Evolutionary conservation across 2,888 invertebrate genomes (phyloP).

Genomic region (Caenorhabditis sp.): DNA sequence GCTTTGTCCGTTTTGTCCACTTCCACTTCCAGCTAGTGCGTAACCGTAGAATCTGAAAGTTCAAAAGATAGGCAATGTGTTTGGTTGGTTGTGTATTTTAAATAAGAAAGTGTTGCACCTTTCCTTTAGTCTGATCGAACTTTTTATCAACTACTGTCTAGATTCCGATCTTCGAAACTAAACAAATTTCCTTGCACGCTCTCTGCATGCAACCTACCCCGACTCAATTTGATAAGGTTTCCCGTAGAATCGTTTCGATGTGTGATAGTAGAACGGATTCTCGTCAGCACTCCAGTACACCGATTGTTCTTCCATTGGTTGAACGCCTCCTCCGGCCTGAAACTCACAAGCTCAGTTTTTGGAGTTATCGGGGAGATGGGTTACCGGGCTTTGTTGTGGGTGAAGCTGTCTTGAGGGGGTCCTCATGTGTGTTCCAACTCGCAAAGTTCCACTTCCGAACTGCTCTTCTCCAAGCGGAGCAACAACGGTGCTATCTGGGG

Average conservation of each 20-base stretch:
- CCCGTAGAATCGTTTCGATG: slow-evolving; percentile 81
- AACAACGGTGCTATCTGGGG: slow-evolving; percentile 73
- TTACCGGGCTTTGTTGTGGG: slow-evolving; percentile 64
- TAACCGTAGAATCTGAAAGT: slow-evolving; percentile 80
- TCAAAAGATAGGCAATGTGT: too few species aligned
- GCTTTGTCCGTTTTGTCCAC: slow-evolving; percentile 48
- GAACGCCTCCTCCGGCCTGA: slow-evolving; percentile 67
- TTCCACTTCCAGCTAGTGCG: slow-evolving; percentile 69
- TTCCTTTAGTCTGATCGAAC: neutral
- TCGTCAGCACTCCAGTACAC: slow-evolving; percentile 83
- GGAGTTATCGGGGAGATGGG: too few species aligned
- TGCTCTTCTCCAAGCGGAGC: slow-evolving; percentile 75
- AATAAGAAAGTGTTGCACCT: neutral
- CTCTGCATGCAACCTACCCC: slow-evolving; percentile 67
- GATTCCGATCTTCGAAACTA: neutral
- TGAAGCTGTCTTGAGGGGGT: slow-evolving; percentile 51
- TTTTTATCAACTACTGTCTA: slow-evolving; percentile 1
- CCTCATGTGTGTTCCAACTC: slow-evolving; percentile 64
- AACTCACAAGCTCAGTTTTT: neutral
- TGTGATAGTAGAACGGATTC: slow-evolving; percentile 82
- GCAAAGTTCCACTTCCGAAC: slow-evolving; percentile 69
- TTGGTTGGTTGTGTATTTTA: neutral
- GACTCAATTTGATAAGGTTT: slow-evolving; percentile 82
- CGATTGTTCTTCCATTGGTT: slow-evolving; percentile 82
- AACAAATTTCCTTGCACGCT: neutral